Conservation (phyloP, 2,113 vertebrate species). For the Spizaetus ornatus region DNA sequence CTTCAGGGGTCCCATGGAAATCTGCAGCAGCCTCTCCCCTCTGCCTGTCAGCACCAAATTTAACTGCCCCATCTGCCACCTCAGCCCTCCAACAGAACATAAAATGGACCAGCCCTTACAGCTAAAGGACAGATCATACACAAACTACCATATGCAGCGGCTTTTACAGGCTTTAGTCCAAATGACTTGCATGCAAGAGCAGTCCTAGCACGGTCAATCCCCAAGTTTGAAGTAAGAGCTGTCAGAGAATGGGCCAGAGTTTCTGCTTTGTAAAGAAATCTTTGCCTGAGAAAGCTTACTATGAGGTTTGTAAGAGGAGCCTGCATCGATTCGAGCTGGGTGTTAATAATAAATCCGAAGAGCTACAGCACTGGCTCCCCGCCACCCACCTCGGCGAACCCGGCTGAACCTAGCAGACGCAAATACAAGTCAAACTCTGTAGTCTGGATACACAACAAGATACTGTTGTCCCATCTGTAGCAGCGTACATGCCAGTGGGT, state of each 20-base stretch:
- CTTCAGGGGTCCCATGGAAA: neutral
- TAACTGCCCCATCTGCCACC: conserved; percentile 37
- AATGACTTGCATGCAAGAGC: neutral
- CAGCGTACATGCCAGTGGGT: conserved; percentile 22
- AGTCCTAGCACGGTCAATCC: neutral
- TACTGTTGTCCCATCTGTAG: conserved; percentile 53
- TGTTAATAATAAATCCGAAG: conserved; percentile 10
- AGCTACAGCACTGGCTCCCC: neutral
- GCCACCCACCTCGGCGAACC: conserved; percentile 17
- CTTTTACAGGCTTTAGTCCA: neutral
- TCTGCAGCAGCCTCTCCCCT: neutral
- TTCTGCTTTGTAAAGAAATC: neutral
- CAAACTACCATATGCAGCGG: neutral
- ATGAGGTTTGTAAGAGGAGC: neutral
- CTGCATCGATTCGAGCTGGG: neutral
- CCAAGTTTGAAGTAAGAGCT: neutral
- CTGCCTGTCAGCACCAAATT: neutral
- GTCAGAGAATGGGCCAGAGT: neutral
- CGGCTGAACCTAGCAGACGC: neutral
- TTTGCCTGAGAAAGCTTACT: neutral
- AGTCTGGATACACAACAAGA: conserved; percentile 25
- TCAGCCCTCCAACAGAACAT: neutral
- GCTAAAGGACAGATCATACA: neutral
- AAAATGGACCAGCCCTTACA: neutral
- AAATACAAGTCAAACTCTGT: conserved; percentile 6